phyloP scores from a whole-genome alignment of 2,888 invertebrate species.

The Lasioglossum zephyrum region DNA sequence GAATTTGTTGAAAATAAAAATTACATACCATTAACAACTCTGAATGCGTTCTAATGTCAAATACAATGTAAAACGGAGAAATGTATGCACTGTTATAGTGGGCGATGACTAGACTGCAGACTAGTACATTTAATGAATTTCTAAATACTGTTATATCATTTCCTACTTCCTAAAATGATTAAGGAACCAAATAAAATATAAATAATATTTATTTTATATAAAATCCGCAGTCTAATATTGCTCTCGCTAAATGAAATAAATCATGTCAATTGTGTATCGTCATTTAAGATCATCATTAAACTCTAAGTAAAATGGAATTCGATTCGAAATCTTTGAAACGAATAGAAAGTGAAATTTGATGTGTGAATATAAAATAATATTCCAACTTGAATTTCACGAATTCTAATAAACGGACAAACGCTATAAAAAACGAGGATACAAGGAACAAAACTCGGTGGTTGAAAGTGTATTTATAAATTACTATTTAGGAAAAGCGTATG shows the following conservation, averaged over 20 bases:
- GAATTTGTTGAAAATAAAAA: neutral
- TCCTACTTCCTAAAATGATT: neutral
- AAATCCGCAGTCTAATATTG: neutral
- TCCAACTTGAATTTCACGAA: neutral
- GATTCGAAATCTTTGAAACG: neutral
- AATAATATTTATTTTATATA: neutral
- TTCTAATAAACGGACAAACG: neutral
- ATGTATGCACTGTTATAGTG: neutral
- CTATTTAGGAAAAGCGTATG: conserved; percentile 14
- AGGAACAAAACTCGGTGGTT: neutral
- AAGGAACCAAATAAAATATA: neutral
- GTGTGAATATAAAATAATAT: neutral
- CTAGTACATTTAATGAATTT: neutral
- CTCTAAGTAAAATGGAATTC: neutral
- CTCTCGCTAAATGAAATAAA: neutral
- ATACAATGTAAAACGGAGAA: neutral
- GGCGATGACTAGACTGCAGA: neutral
- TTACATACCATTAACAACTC: neutral
- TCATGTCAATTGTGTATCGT: neutral
- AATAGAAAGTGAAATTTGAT: neutral
- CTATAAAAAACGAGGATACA: neutral
- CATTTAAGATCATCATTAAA: neutral
- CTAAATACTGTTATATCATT: too few relatives aligned
- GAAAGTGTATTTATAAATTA: conserved; percentile 15
- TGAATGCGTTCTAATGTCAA: neutral